Base-by-base conservation (phyloP, 2,888 invertebrate genomes). In the Drosophila barbarae region DNA sequence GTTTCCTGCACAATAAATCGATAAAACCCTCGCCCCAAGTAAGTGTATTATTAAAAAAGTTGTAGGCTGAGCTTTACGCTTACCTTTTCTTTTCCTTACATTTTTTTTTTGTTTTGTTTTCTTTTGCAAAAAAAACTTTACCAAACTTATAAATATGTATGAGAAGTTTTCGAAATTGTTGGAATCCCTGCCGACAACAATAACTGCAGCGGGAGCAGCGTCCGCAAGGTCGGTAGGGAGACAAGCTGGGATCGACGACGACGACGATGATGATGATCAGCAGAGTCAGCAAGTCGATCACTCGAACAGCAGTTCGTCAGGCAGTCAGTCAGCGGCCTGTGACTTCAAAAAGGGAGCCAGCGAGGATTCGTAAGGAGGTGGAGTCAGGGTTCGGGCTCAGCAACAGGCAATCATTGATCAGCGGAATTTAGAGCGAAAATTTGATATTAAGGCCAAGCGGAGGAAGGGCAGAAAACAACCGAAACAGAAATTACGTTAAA, bases 71-170 rank as follows among this genome's bases (percentile, higher is more conserved):
- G 76, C 66, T 69, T 74, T 77, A 72, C 77, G 73, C 73, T 71
- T 55, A 36, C 69, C 71, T 70, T 55, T 49, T 28, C 5, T 7
- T 30, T 47, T 18, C 3, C 39, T 21, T 39, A 21, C 21, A 12
- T 23, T 13, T 7, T 23, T 53, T 18, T 18, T 1, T 18, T 18
- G 18, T 18, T 18, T 47, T 34, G 0, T 13, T 41, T 35, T 41
- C 30, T 44, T 59, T 60, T 28, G 60, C 74, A 76, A 76, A 78
- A 83, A 78, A 83, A 78, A 71, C 67, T 79, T 82, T 75, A 76
- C 80, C 77, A 85, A 68, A 76, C 87, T 87, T 87, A 86, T 86
- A 87, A 86, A 86, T 86, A 86, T 86, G 86, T 86, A 86, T 86
- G 86, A 86, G 79, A 72, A 84, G 78, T 84, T 85, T 65, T 86